Percentiles rank a stretch among this genome's conserved stretches.
Evolutionary conservation across 1,140 invertebrate genomes (phyloP).

Genomic region (fruit fly (Drosophila melanogaster)): Release_6_plus_ISO1_MT NT_033779.5:15854001-15854500

Average conservation of each 20-base stretch:
- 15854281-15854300: conserved; percentile 2
- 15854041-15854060: too few species aligned
- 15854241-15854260: conserved; percentile 46
- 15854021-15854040: neutral
- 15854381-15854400: conserved; percentile 11
- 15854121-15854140: too few species aligned
- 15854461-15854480: conserved; percentile 47
- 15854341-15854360: neutral
- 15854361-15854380: conserved; percentile 58
- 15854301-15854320: neutral
- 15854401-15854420: conserved; percentile 33
- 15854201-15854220: conserved; percentile 38
- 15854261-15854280: conserved; percentile 26
- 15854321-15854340: conserved; percentile 3
- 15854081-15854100: too few species aligned
- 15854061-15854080: neutral
- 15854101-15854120: too few species aligned
- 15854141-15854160: too few species aligned
- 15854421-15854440: conserved; percentile 47
- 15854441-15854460: conserved; percentile 62
- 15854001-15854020: neutral
- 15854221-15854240: conserved; percentile 48
- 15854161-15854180: conserved; percentile 49
- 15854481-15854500: conserved; percentile 22
- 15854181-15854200: neutral